Conservation (phyloP, 2,888 invertebrate genomes). For the Seira ritae region DNA sequence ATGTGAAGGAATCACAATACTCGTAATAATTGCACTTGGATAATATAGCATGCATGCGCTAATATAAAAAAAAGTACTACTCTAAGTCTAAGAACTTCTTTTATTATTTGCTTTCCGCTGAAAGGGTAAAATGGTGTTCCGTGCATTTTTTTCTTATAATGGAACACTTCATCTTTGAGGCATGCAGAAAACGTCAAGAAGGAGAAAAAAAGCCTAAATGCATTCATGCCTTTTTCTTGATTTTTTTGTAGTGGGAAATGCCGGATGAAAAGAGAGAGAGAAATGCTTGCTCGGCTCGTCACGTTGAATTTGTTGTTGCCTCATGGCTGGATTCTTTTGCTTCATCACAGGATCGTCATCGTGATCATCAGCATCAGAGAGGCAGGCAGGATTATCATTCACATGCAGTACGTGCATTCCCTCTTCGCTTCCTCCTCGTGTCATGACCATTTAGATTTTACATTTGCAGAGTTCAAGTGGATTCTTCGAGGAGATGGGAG, state of each 20-base stretch:
- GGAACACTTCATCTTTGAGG: no score
- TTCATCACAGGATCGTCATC: not conserved
- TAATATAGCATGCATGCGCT: no score
- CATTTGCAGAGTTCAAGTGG: constrained; percentile 26
- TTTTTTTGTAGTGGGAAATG: no score
- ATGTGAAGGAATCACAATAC: not conserved
- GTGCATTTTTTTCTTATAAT: no score
- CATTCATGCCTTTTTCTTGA: no score
- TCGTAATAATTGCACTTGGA: no score
- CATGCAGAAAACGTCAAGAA: not conserved
- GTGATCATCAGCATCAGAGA: not conserved
- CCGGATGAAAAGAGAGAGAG: no score
- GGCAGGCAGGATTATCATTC: constrained; percentile 16
- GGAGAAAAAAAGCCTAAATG: not conserved
- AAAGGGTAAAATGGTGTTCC: no score
- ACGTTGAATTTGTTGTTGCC: constrained; percentile 52
- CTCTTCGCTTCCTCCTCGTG: not conserved
- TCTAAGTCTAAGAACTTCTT: no score
- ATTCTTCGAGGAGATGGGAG: not conserved
- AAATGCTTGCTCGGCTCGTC: constrained; percentile 29
- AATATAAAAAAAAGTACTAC: no score
- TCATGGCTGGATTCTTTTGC: constrained; percentile 49
- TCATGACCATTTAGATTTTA: constrained; percentile 20
- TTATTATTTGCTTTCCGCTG: no score
- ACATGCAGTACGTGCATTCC: not conserved